phyloP scores from a whole-genome alignment of 1,140 invertebrate genomes.

The Delia radicum region DNA sequence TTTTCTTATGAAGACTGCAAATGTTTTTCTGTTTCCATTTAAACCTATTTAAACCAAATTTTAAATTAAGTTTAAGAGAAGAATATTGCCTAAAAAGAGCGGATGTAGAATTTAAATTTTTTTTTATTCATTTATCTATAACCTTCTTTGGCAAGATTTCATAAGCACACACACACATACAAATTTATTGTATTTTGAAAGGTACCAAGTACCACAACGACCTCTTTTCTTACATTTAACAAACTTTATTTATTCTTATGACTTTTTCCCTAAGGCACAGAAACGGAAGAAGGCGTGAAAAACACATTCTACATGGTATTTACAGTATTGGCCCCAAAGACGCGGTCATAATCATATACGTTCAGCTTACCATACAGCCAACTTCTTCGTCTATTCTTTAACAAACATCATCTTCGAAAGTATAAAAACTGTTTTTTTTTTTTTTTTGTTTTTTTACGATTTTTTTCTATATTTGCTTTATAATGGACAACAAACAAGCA shows the following conservation, averaged over 20 bases:
- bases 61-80: background rate
- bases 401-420: background rate
- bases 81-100: background rate
- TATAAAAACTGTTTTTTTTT: background rate
- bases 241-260: conserved; percentile 22
- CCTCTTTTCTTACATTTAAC: background rate
- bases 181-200: conserved; percentile 9
- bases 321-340: conserved; percentile 16
- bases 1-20: background rate
- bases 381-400: background rate
- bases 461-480: background rate
- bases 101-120: background rate
- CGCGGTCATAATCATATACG: background rate
- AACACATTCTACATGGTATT: conserved; percentile 16
- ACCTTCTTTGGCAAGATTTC: background rate
- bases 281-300: conserved; percentile 16
- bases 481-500: background rate
- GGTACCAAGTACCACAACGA: conserved; percentile 10
- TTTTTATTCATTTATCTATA: background rate
- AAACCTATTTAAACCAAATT: background rate
- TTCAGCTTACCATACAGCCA: background rate
- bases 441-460: no score
- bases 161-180: no score
- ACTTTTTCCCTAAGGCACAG: conserved; percentile 12
- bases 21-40: background rate